Evolutionary conservation across 1,140 invertebrate species (phyloP), one percentile per base, ranked within the genome.

Genomic region (Euura saliciscinereae): DNA sequence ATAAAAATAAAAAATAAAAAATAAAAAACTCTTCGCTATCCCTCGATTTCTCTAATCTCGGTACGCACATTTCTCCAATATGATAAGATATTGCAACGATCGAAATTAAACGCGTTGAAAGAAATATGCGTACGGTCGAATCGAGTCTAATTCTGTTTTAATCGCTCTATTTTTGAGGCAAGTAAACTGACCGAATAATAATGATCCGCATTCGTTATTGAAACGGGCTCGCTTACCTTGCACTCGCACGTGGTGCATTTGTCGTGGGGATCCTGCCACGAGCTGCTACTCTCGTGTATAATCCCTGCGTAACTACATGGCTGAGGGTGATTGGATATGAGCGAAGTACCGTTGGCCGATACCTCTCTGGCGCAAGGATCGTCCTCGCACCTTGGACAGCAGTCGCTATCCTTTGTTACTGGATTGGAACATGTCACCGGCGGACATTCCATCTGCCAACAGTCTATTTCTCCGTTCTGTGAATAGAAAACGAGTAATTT

Each of bases 391-490:
- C 92, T 88, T n/a, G 91, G 90, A 85, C 93, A 93, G 86, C 93
- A 93, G 80, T 94, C 92, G 8, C 90, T 90, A 13, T 90, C 86
- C 13, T 88, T 85, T 69, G 88, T 90, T 70, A 94, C 85, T 46
- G 92, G 89, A 79, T 93, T 90, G 75, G 90, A 83, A 88, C 94
- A 94, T 28, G 89, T 88, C 45, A 92, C 85, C 42, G 91, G 91
- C 73, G 94, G 94, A 88, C 96, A 97, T 80, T 95, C 92, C 82
- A 95, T 89, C 78, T 93, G 92, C 94, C 94, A 96, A 83, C 95
- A 97, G 88, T 96, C 95, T 73, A 95, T 91, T 88, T 97, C 94
- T 65, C 95, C 95, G 80, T 94, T 89, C 94, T 95, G 84, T n/a
- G 11, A 51, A 51, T n/a, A 51, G 2, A n/a, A 7, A 51, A 51